Evolutionary conservation across 2,797 vertebrate genomes (phyloP), one percentile per base, ranked within the genome.

Genomic region (Bovichtus diacanthus): DNA sequence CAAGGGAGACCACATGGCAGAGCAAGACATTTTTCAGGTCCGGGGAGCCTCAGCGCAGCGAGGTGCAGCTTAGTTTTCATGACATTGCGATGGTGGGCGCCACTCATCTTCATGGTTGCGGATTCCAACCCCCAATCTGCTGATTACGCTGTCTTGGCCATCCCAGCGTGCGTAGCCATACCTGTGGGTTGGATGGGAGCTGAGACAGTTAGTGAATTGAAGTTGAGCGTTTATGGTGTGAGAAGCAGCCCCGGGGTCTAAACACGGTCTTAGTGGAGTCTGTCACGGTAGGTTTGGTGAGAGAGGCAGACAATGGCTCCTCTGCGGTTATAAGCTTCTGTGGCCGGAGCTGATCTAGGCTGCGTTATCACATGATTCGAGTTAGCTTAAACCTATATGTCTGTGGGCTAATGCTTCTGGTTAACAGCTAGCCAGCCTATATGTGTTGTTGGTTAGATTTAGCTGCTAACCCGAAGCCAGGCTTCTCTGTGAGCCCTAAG

Each of bases 161-260:
- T 91, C 88, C 76, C 81, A 87, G 85, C 25, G 38, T 84, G 83
- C 63, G 49, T 67, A 79, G 80, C 83, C 89, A 94, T 93, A 92
- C 89, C 90, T 92, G 92, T 92, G 93, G 92, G 92, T 93, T 93
- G 92, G 93, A 90, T 74, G 76, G 82, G 76, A 88, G 83, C 82
- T 84, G 82, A 88, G 85, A 77, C 83, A 85, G 85, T 85, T 84
- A 87, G 85, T 84, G 89, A 90, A 90, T 79, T 87, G 80, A 87
- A 87, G 88, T 83, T 71, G 84, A 90, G 82, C 74, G 47, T 90
- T 91, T 90, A 90, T 91, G 90, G 86, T 91, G 89, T 85, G 86
- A 92, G 90, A 90, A 89, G 84, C 81, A 84, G 86, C 77, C 80
- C 70, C 3, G 27, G 71, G 83, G 88, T 90, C 81, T 88, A 71